A percentile compares a stretch with the other conserved stretches of the same genome.
Conservation (phyloP, 2,888 invertebrate genomes). For the Hydrotaea cyrtoneurina region DNA sequence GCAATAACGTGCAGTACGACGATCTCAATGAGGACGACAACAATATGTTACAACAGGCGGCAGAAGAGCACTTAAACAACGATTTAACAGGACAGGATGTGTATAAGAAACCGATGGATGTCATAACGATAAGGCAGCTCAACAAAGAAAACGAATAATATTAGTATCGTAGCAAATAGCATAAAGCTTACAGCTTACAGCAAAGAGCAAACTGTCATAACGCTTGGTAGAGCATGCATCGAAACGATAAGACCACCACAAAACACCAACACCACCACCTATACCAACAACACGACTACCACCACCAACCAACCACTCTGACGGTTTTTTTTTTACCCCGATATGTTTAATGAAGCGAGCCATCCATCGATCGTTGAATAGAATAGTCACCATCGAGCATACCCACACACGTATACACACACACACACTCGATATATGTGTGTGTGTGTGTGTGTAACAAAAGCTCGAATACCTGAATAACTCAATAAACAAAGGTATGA, state of each 20-base stretch:
- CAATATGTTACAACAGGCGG: constrained; percentile 63
- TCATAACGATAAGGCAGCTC: constrained; percentile 75
- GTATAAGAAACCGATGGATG: constrained; percentile 74
- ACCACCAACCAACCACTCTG: constrained; percentile 28
- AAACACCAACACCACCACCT: constrained; percentile 17
- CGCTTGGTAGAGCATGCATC: constrained; percentile 42
- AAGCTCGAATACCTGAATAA: constrained; percentile 15
- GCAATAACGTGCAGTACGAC: constrained; percentile 63
- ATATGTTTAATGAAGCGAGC: constrained; percentile 33
- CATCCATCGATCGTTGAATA: constrained; percentile 27
- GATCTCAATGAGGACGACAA: constrained; percentile 56
- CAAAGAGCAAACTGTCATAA: constrained; percentile 45
- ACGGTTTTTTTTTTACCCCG: constrained; percentile 40
- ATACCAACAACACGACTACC: constrained; percentile 9
- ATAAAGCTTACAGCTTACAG: not conserved
- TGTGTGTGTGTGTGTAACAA: not conserved
- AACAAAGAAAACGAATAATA: constrained; percentile 68
- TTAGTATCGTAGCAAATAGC: constrained; percentile 45
- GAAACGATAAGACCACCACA: constrained; percentile 53
- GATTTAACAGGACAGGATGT: constrained; percentile 51
- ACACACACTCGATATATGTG: not conserved
- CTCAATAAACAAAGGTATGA: not conserved
- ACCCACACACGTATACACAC: not conserved
- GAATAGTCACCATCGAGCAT: constrained; percentile 2
- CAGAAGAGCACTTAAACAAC: constrained; percentile 62